Evolutionary conservation across 2,113 vertebrate genomes (phyloP).

Genomic region (Anolis carolinensis): DNA sequence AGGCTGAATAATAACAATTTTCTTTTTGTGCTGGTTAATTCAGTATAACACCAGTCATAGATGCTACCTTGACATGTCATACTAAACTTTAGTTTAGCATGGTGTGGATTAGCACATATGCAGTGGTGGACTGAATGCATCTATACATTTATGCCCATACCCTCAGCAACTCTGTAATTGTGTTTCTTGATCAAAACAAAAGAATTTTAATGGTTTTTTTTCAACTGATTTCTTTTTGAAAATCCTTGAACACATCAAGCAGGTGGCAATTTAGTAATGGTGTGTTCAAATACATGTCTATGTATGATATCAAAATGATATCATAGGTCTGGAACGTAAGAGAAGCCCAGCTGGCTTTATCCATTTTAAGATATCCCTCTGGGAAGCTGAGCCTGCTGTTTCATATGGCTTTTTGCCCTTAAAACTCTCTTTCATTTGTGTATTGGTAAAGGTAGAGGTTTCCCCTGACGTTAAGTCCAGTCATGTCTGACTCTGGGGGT

Average conservation of each 20-base stretch:
- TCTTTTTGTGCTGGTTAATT: not conserved
- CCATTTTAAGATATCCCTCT: no score
- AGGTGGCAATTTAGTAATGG: no score
- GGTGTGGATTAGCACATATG: not conserved
- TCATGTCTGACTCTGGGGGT: no score
- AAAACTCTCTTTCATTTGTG: no score
- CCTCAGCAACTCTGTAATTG: not conserved
- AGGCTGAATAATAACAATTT: not conserved
- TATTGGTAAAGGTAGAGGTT: no score
- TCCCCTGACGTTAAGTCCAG: no score
- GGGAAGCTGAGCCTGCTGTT: no score
- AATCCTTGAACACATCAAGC: not conserved
- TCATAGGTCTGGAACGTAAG: no score
- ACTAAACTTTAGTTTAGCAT: no score
- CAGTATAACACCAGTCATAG: not conserved
- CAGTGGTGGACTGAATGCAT: not conserved
- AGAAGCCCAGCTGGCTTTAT: no score
- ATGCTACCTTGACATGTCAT: not conserved
- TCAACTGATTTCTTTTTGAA: not conserved
- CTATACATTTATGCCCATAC: not conserved
- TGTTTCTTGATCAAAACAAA: no score
- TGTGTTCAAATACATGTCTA: not conserved
- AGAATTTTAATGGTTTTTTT: not conserved
- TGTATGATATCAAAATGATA: not conserved
- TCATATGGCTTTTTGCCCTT: no score